Evolutionary conservation across 2,113 vertebrate species (phyloP).

Genomic region (Lamprotornis superbus): DNA sequence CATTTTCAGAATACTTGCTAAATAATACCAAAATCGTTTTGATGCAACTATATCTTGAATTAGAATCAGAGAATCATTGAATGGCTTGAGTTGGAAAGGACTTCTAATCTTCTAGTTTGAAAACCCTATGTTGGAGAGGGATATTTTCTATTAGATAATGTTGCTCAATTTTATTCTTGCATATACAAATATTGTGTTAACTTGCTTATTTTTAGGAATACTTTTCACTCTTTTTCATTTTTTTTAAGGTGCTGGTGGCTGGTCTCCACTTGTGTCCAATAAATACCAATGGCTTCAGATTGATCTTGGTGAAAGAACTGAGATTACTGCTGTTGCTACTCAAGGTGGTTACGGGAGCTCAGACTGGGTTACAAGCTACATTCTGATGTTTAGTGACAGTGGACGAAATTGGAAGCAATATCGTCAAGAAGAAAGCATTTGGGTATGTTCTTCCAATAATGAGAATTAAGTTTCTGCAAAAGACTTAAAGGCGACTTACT

Average conservation of each 20-base stretch:
- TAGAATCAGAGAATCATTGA: neutral
- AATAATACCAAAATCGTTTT: neutral
- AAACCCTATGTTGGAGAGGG: fast-evolving
- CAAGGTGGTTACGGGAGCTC: constrained; percentile 94
- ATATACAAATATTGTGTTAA: neutral
- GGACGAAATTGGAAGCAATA: constrained; percentile 92
- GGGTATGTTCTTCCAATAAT: constrained; percentile 75
- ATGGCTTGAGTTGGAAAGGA: neutral
- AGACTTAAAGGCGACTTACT: neutral
- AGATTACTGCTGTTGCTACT: constrained; percentile 85
- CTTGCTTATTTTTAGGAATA: neutral
- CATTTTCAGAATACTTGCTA: neutral
- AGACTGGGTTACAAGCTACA: constrained; percentile 88
- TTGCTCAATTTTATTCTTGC: neutral
- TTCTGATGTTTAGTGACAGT: constrained; percentile 91
- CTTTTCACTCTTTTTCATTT: neutral
- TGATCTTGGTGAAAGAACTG: constrained; percentile 86
- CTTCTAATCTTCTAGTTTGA: neutral
- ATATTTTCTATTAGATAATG: neutral
- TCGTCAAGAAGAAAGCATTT: constrained; percentile 88
- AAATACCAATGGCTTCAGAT: constrained; percentile 92
- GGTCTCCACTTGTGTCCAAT: constrained; percentile 89
- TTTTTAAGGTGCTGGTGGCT: constrained; percentile 89
- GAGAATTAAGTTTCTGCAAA: neutral
- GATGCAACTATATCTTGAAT: neutral